phyloP scores from a whole-genome alignment of 2,797 vertebrate species.

The Syndactyla subalaris region DNA sequence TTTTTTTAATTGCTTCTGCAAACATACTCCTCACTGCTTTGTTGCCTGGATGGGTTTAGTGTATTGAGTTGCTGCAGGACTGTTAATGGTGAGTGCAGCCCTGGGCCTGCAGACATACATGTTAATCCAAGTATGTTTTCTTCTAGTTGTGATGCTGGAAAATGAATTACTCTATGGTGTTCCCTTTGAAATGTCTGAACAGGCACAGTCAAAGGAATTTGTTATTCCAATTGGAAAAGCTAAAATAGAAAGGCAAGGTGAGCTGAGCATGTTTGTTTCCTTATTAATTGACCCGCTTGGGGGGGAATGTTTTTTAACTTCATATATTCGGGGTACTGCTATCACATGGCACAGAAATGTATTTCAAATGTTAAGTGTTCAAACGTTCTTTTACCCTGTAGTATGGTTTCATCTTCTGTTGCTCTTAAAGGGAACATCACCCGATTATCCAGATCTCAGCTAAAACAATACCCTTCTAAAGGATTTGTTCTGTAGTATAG shows the following conservation, averaged over 20 bases:
- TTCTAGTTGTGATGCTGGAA: constrained; percentile 93
- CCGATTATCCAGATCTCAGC: neutral
- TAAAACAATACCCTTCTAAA: neutral
- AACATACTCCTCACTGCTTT: neutral
- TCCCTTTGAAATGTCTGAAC: constrained; percentile 91
- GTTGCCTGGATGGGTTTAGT: neutral
- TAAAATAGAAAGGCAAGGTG: constrained; percentile 93
- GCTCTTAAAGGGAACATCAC: neutral
- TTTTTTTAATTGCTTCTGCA: neutral
- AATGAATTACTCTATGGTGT: constrained; percentile 96
- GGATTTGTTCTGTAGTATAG: neutral
- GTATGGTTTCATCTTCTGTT: neutral
- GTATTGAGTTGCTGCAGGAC: neutral
- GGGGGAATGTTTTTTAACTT: neutral
- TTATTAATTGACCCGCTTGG: neutral
- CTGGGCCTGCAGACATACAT: neutral
- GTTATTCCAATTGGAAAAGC: constrained; percentile 94
- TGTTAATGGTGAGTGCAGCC: neutral
- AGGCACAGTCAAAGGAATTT: constrained; percentile 92
- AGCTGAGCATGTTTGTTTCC: neutral
- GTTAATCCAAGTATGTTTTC: neutral
- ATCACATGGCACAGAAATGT: neutral
- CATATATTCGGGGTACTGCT: neutral
- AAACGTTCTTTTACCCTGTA: neutral
- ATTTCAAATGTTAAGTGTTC: neutral